Evolutionary conservation across 2,113 vertebrate species (phyloP), one percentile per base, ranked within the genome.

Genomic region (Zeus faber): DNA sequence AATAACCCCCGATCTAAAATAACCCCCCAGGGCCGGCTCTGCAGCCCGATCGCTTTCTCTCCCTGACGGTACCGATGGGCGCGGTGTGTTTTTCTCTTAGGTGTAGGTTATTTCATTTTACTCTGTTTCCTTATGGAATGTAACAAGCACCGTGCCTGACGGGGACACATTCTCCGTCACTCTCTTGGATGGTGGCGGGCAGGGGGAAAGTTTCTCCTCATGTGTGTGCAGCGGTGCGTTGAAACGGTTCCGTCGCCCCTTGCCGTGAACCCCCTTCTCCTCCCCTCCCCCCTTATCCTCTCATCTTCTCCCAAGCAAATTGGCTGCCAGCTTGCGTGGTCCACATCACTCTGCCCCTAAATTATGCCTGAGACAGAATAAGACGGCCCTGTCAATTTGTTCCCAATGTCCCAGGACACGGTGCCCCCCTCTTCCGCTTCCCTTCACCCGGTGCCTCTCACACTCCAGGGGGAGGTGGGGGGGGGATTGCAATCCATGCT

Each of bases 331-430:
- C 67, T 69, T 80, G 62, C 76, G 72, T 27, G 75, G 70, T 60
- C 65, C n/a, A 60, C 68, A 79, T 80, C 85, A 60, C 80, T 84
- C 78, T 6, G 61, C 65, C 70, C 66, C 68, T 85, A n/a, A 89
- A 90, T 90, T 85, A 88, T 81, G 84, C 86, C 77, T 66, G 84
- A 89, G 85, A 60, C 72, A 70, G 73, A 74, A 64, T n/a, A 67
- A 75, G 76, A 83, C 65, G 52, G 79, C 63, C 81, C 72, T 86
- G 83, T 87, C 87, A 89, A 88, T 89, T 90, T 89, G 84, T 81
- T 84, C 70, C 70, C 69, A 84, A 85, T 84, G 84, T 76, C 74
- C 57, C 39, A 72, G 71, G 84, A 81, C 75, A 50, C 64, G 33
- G 67, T 50, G 52, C 76, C 70, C 63, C 71, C n/a, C n/a, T n/a